Conservation (phyloP, 2,113 vertebrate species). For the Coracopsis vasa region DNA sequence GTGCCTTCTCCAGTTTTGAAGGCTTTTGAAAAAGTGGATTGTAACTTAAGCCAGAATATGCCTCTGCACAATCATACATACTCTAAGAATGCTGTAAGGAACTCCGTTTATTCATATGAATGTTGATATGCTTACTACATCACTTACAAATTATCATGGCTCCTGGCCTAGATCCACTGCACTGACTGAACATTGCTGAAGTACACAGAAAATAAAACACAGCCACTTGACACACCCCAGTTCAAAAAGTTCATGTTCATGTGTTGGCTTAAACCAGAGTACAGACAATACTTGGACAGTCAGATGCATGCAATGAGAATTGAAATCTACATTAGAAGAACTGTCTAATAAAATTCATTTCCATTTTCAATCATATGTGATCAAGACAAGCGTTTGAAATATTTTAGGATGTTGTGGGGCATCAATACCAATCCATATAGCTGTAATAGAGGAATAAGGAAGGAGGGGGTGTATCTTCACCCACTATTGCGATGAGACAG, state of each 20-base stretch:
- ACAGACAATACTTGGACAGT: neutral
- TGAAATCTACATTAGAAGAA: neutral
- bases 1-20: neutral
- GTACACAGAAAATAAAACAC: neutral
- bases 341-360: neutral
- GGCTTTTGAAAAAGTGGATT: neutral
- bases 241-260: fast-evolving
- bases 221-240: fast-evolving
- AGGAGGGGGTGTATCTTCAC: neutral
- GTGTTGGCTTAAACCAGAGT: neutral
- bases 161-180: neutral
- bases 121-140: neutral
- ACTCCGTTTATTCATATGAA: neutral
- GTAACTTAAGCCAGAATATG: neutral
- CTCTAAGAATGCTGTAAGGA: neutral
- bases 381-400: neutral
- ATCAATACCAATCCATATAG: neutral
- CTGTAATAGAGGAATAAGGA: neutral
- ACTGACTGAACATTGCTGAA: neutral
- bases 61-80: neutral
- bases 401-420: neutral
- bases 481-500: neutral
- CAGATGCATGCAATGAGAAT: neutral
- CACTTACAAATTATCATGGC: neutral
- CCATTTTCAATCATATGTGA: neutral